Percentiles rank a stretch among this genome's conserved stretches.
phyloP scores from a whole-genome alignment of 2,113 vertebrate genomes.

The Mesitornis unicolor region DNA sequence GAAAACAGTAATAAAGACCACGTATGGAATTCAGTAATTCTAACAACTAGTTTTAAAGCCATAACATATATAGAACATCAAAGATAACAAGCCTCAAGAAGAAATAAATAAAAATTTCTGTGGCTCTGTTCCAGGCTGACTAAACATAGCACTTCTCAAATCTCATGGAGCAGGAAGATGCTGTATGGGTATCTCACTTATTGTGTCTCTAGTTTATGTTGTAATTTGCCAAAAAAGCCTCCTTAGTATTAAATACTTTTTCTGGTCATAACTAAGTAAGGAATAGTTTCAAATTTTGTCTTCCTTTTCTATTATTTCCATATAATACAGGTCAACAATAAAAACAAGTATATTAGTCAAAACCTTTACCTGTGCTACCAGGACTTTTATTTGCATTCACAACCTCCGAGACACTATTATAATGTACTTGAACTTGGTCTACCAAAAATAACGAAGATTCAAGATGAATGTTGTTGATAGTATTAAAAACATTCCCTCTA shows the following conservation, averaged over 20 bases:
- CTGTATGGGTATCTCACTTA: background rate
- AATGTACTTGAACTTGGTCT: background rate
- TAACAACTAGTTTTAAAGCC: background rate
- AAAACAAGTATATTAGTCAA: background rate
- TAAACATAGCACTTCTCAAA: background rate
- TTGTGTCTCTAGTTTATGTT: background rate
- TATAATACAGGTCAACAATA: background rate
- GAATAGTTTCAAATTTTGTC: background rate
- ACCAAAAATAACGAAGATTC: background rate
- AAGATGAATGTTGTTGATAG: background rate
- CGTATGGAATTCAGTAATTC: background rate
- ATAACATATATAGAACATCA: background rate
- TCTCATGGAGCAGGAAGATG: background rate
- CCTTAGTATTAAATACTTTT: background rate
- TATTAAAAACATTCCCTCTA: background rate
- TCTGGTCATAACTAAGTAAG: background rate
- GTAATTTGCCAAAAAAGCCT: background rate
- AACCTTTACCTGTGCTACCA: background rate
- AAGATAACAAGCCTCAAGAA: background rate
- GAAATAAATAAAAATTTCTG: background rate
- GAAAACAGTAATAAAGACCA: background rate
- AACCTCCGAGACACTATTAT: background rate
- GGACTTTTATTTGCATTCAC: background rate
- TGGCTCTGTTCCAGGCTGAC: background rate
- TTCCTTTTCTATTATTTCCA: background rate